Evolutionary conservation across 2,113 vertebrate genomes (phyloP), one percentile per base, ranked within the genome.

Genomic region (Vanacampus margaritifer): DNA sequence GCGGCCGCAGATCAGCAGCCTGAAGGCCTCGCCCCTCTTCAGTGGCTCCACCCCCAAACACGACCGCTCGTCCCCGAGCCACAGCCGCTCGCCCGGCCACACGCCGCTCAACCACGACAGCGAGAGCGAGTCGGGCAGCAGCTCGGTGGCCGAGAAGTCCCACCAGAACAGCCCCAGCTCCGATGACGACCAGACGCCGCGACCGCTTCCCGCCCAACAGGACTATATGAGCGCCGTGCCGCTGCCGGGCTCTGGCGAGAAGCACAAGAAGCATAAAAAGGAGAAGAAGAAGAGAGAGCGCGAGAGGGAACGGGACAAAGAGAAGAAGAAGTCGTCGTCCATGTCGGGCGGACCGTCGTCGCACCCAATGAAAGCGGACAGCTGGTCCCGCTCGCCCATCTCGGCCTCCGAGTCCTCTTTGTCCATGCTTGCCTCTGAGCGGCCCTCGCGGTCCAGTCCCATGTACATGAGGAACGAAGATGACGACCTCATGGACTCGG

Each of bases 211-310:
- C 2, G 84, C 87, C 0, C 92, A 90, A 65, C 92, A 90, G 69
- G 91, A 93, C 73, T 92, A 92, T 84, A 88, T 91, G 85, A 91
- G 87, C 80, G 88, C 92, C 68, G 85, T 91, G 21, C 91, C 95
- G 0, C 93, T 97, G 0, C 93, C 97, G 17, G 94, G 95, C 67
- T 94, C 94, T 43, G 92, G 94, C 2, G 96, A 98, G 80, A 99
- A 98, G 61, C 97, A 99, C 89, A 99, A 98, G 86, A 99, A 99
- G 75, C 97, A 99, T 93, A 98, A 99, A 89, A 98, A 98, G 69
- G 95, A 99, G 79, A 98, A 98, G 14, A 85, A 93, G 9, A 91
- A 93, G 28, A 69, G 95, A 64, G 96, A 98, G 1, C 84, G 96
- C 36, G 96, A 98, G 1, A 68, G 95, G 24, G 95, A 98, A 0